These are phyloP conservation scores for Polyommatus icarus DNA, from an alignment of 2,888 invertebrate species.

Conservation along the genomic window DNA sequence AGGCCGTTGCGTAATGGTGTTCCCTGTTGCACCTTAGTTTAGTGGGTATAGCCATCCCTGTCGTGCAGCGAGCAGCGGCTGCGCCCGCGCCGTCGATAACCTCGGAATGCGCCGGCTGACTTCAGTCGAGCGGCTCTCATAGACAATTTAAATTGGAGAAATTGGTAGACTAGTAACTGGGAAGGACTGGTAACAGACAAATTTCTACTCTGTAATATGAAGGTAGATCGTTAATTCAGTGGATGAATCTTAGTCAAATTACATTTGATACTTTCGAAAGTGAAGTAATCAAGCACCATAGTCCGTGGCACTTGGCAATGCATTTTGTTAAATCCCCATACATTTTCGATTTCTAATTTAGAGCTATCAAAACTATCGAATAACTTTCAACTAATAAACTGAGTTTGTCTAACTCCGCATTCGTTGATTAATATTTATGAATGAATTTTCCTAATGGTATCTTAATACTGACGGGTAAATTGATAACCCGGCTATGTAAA, in stretches of 20 bases:
- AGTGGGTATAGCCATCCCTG: conserved; percentile 53
- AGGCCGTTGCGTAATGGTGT: conserved; percentile 57
- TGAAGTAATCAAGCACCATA: too few relatives aligned
- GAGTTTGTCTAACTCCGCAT: conserved; percentile 42
- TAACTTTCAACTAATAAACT: conserved; percentile 22
- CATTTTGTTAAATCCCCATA: not conserved
- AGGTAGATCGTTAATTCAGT: conserved; percentile 44
- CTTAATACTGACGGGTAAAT: not conserved
- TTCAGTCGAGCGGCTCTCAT: conserved; percentile 76
- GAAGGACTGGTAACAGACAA: conserved; percentile 61
- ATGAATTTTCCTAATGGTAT: conserved; percentile 28
- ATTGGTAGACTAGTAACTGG: conserved; percentile 67
- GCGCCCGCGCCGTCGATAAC: conserved; percentile 73
- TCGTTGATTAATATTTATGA: conserved; percentile 47
- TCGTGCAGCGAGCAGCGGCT: conserved; percentile 53
- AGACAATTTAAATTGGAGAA: conserved; percentile 79
- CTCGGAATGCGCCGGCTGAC: conserved; percentile 77
- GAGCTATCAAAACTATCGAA: not conserved
- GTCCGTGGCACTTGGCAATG: not conserved
- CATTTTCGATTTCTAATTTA: not conserved
- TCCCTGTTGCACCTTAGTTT: conserved; percentile 63
- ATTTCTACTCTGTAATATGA: conserved; percentile 46
- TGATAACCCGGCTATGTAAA: conserved; percentile 8
- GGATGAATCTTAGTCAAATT: not conserved
- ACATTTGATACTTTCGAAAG: too few relatives aligned